Base-by-base conservation (phyloP, 2,888 invertebrate species). In the Papilio demoleus region DNA sequence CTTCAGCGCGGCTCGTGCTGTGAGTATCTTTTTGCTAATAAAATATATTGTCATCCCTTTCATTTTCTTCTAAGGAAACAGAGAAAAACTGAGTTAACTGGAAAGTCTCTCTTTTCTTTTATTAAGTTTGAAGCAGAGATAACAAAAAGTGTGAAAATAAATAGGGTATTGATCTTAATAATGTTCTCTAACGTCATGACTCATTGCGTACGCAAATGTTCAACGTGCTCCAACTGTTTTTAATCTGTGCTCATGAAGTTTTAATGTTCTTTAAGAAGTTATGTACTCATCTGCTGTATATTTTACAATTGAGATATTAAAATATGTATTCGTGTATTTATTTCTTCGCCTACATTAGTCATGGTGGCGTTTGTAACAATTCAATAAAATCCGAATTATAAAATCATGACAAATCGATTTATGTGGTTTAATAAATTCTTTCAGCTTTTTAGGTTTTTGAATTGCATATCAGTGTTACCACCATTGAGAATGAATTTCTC, bases 1-100 rank as follows among this genome's bases (percentile, higher is more conserved):
- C 93, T 97, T 97, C 93, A 97, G 97, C 82, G 96, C 97, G 77
- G 97, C 97, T 76, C 96, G 97, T 94, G 96, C 97, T 74, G 97
- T 97, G 94, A 95, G 95, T 94, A 79, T 75, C 74, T 73, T 79
- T 83, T 81, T 19, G n/a, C n/a, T n/a, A n/a, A n/a, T n/a, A n/a
- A 5, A 40, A 40, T 6, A n/a, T 31, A 31, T 40, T 8, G n/a
- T 42, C 42, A 17, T 4, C 17, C 8, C 8, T 17, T 6, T n/a
- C 17, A 8, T 42, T 42, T 5, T 42, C 17, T 17, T 17, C 17
- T 1, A 40, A 40, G n/a, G n/a, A n/a, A n/a, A n/a, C n/a, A n/a
- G n/a, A n/a, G n/a, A n/a, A n/a, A n/a, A n/a, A n/a, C n/a, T n/a
- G n/a, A n/a, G n/a, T n/a, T n/a, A n/a, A n/a, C n/a, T n/a, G n/a